Evolutionary conservation across 2,888 invertebrate species (phyloP), one percentile per base, ranked within the genome.

Genomic region (Perizoma affinitatum): DNA sequence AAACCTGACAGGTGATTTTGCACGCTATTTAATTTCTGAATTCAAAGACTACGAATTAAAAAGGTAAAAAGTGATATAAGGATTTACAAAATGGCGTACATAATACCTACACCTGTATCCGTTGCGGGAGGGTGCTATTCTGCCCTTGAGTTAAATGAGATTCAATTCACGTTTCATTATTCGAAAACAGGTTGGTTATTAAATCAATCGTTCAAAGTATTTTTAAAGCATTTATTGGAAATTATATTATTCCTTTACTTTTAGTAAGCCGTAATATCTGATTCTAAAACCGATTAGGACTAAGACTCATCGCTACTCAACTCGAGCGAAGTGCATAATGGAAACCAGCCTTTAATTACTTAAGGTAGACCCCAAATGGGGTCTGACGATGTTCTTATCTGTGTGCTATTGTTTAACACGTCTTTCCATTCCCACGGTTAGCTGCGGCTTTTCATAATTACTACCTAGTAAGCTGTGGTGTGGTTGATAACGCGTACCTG

Each of bases 371-470:
- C 86, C 87, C 82, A 85, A 90, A 88, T 85, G 87, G 83, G 84
- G 84, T 84, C 87, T 85, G 87, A 80, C 85, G 82, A 79, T 78
- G 83, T 70, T 85, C 84, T 91, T 91, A 91, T 91, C 92, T 91
- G 73, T 63, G 54, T 72, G 81, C 88, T 84, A 92, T 91, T 91
- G 91, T 91, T 91, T 90, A 89, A 92, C 88, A 83, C 83, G 86
- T 84, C 87, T 86, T 87, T 88, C 90, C 80, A 86, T 90, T 92
- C 91, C 92, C 91, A 91, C 92, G 92, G 83, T 87, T 84, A 83
- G 66, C 71, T 49, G 55, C 52, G 51, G 41, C 54, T 40, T 10
- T 48, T 9, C 5, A 45, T 63, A 63, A 40, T 9, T 42, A 56
- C 58, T 45, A 33, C 10, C n/a, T 2, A 41, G 80, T 76, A 59